Evolutionary conservation across 2,113 vertebrate genomes (phyloP), one percentile per base, ranked within the genome.

Genomic region (Nothoprocta pentlandii): DNA sequence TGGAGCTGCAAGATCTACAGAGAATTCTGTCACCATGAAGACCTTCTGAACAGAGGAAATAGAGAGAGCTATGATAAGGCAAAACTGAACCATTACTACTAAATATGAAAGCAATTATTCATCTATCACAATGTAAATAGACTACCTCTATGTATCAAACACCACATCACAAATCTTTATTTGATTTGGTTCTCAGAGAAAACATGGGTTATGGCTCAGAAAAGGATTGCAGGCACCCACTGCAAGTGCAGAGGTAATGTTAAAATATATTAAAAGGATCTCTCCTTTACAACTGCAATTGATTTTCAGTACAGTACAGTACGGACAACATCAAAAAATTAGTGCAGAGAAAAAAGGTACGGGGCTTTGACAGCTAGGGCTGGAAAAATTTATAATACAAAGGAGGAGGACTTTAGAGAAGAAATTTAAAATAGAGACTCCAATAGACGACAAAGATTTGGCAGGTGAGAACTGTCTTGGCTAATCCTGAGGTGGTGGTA

Each of bases 101-200:
- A 49, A 70, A 28, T 46, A 67, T 51, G 49, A 87, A 94, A 87
- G 54, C 64, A 80, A 87, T 90, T 85, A 94, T 46, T 54, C 42
- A 64, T 61, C 71, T 63, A 74, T 83, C 85, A 80, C 56, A 54
- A 64, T 56, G 75, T 77, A 85, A 93, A 94, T 47, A 94, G 39
- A 61, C n/a, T 77, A 22, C 54, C 53, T 30, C 36, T 76, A 2
- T 47, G 34, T 70, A 80, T 87, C 54, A 85, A 76, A 80, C 91
- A 77, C 26, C 0, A 0, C 47, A 11, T 42, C 68, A 87, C 11
- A 34, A 54, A 68, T 30, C 0, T 0, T 85, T 83, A 56, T 75
- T 91, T 95, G 79, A 54, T 80, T 90, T 96, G 83, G 63, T 91
- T 75, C 47, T 94, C 46, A 30, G 67, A 74, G 64, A 25, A 74